Conservation (phyloP, 2,113 vertebrate genomes). For the Onychostruthus taczanowskii region DNA sequence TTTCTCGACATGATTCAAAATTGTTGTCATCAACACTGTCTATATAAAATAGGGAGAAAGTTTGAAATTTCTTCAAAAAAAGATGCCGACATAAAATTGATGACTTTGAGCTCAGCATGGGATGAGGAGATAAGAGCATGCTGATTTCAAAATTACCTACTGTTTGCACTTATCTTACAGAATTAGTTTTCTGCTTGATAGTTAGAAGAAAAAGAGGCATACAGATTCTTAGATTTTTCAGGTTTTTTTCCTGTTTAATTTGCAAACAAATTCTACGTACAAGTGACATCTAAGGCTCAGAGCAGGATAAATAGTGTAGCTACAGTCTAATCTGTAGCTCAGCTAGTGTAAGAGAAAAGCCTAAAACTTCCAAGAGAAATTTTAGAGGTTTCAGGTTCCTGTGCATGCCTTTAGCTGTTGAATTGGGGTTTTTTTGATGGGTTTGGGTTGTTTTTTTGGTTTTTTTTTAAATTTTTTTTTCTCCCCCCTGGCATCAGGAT, state of each 20-base stretch:
- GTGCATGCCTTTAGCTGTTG: background rate
- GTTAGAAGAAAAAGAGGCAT: background rate
- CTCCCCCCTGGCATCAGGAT: background rate
- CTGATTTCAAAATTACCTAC: background rate
- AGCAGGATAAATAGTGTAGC: background rate
- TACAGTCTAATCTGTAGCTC: background rate
- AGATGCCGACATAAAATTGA: background rate
- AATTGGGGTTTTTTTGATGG: background rate
- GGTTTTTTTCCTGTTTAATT: background rate
- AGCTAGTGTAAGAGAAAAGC: background rate
- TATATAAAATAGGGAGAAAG: background rate
- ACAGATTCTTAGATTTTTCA: background rate
- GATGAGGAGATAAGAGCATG: background rate
- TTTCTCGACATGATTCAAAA: background rate
- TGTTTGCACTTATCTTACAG: background rate
- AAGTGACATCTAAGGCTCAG: background rate
- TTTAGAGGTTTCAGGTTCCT: background rate
- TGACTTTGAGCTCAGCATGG: background rate
- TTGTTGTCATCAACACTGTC: background rate
- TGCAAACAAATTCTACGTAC: background rate
- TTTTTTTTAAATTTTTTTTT: background rate
- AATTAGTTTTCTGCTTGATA: background rate
- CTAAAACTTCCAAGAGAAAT: background rate
- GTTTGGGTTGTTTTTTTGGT: background rate
- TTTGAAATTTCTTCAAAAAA: background rate